Percentiles rank a stretch among this genome's conserved stretches.
Conservation (phyloP, 1,140 invertebrate species). For the Bathynomus jamesi region DNA sequence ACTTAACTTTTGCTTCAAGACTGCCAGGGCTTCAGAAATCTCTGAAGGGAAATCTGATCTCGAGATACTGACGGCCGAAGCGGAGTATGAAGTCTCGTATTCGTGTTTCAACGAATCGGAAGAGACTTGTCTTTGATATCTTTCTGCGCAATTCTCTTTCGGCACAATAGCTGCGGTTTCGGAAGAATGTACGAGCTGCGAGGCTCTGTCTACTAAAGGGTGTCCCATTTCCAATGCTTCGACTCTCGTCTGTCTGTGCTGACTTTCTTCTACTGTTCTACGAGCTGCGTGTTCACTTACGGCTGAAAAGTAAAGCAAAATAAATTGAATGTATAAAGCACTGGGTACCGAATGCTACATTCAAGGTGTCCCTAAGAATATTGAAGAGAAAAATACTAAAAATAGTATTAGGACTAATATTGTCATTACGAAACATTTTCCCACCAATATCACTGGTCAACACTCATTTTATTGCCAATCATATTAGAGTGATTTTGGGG, state of each 20-base stretch:
- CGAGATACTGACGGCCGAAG: no score
- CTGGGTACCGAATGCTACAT: neutral
- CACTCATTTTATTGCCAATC: no score
- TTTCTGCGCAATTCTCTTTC: neutral
- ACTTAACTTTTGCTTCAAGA: neutral
- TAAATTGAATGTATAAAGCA: neutral
- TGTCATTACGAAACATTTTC: neutral
- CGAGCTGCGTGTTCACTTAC: slow-evolving; percentile 37
- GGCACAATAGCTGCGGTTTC: neutral
- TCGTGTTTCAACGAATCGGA: neutral
- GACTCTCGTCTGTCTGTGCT: slow-evolving; percentile 19
- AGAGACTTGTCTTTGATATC: neutral
- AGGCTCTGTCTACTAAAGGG: no score
- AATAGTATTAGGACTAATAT: neutral
- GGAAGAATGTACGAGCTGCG: no score
- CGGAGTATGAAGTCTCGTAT: neutral
- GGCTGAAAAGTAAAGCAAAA: slow-evolving; percentile 19
- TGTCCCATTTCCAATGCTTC: neutral
- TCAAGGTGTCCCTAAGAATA: neutral
- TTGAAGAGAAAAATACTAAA: no score
- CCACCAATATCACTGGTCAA: no score
- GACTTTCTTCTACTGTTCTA: slow-evolving; percentile 36
- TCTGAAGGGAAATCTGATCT: no score
- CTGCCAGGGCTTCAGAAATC: no score
- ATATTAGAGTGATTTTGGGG: no score